Conservation (phyloP, 2,113 vertebrate genomes). For the Naja naja region DNA sequence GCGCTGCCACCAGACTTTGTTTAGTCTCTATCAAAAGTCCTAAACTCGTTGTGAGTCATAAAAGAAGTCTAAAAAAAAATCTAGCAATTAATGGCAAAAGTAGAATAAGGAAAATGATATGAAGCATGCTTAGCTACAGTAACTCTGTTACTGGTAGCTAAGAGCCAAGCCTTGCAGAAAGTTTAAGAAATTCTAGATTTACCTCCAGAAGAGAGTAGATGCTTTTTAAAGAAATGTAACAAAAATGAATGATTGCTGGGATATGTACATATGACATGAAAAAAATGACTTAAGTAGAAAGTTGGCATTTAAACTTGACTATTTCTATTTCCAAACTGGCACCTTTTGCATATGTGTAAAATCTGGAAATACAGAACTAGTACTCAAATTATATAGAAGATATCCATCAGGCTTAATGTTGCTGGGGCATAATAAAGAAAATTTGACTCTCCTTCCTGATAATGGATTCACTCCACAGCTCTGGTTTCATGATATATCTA, state of each 20-base stretch:
- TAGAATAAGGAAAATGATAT: not conserved
- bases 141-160: not conserved
- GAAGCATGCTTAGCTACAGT: not conserved
- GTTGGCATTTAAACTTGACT: not conserved
- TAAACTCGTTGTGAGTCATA: not conserved
- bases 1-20: not conserved
- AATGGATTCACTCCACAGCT: not conserved
- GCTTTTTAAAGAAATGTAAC: not conserved
- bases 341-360: not conserved
- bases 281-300: not conserved
- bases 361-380: not conserved
- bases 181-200: not conserved
- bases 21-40: not conserved
- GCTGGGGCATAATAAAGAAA: not conserved
- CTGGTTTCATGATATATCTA: not conserved
- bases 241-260: not conserved
- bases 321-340: not conserved
- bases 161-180: not conserved
- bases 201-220: not conserved
- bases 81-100: not conserved
- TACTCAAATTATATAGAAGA: not conserved
- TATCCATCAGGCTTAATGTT: not conserved
- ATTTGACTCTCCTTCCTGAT: not conserved
- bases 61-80: not conserved
- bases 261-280: not conserved